Evolutionary conservation across 2,797 vertebrate species (phyloP).

Genomic region (Tokudaia tokunoshimensis): DNA sequence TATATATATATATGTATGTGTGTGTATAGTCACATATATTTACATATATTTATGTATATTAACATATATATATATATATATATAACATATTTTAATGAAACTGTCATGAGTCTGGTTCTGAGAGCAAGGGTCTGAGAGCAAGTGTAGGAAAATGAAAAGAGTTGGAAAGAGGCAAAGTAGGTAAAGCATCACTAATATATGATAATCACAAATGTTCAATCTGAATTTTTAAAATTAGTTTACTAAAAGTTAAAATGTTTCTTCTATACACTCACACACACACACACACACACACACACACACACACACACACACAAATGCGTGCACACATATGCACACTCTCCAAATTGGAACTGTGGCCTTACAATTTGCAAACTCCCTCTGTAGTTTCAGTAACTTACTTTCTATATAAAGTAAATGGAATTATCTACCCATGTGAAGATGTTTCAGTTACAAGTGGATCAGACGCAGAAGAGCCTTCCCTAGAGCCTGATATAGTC

Average conservation of each 20-base stretch:
- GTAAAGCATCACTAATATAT: not conserved
- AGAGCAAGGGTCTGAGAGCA: not conserved
- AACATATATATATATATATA: no score
- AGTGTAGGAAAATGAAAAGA: no score
- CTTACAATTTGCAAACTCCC: not conserved
- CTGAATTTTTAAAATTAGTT: not conserved
- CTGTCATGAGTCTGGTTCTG: not conserved
- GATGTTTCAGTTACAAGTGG: not conserved
- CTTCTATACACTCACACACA: not conserved
- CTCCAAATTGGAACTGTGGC: not conserved
- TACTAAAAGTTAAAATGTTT: not conserved
- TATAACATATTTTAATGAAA: not conserved
- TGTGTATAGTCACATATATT: no score
- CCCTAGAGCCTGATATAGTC: not conserved
- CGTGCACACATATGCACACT: not conserved
- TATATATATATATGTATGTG: not conserved
- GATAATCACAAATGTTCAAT: not conserved
- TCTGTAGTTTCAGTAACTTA: not conserved
- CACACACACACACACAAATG: no score
- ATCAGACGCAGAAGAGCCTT: not conserved
- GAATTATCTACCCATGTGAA: not conserved
- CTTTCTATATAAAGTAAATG: not conserved
- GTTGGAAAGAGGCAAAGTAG: not conserved
- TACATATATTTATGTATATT: no score
- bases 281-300: no score